A percentile compares a stretch with the other conserved stretches of the same genome.
Evolutionary conservation across 2,113 vertebrate species (phyloP).

Genomic region (Rostratula benghalensis): DNA sequence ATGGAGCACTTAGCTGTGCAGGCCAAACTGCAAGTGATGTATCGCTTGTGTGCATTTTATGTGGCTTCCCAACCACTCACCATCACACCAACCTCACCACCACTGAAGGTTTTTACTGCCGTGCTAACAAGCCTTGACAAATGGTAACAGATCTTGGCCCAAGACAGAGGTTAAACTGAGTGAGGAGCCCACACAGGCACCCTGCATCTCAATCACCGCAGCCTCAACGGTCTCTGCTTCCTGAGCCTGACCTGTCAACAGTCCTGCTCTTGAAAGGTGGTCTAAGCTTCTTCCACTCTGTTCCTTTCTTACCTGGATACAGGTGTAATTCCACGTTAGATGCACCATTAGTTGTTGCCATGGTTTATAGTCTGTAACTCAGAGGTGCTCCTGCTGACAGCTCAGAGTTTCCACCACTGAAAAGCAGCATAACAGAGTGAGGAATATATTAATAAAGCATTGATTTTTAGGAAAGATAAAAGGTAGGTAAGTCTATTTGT

Average conservation of each 20-base stretch:
- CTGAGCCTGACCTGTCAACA: background rate
- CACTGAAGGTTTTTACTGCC: background rate
- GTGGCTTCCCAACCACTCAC: background rate
- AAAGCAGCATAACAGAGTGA: background rate
- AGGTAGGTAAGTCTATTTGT: slow-evolving; percentile 23
- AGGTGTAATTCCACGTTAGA: background rate
- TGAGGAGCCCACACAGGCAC: background rate
- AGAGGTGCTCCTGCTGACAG: slow-evolving; percentile 26
- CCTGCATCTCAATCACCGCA: background rate
- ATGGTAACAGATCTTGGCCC: background rate
- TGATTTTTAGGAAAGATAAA: slow-evolving; percentile 17
- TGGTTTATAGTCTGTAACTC: background rate
- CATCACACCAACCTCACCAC: background rate
- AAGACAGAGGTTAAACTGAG: background rate
- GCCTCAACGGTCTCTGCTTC: background rate
- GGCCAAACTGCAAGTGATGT: background rate
- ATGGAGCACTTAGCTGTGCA: background rate
- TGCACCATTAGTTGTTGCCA: background rate
- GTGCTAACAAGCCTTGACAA: background rate
- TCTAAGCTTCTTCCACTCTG: background rate
- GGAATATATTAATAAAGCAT: slow-evolving; percentile 36
- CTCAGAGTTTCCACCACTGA: background rate
- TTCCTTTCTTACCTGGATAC: background rate
- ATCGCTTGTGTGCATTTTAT: background rate
- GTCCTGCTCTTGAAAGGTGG: background rate